A percentile compares a stretch with the other conserved stretches of the same genome.
These are phyloP conservation scores for Pterocles burchelli DNA, from an alignment of 2,113 vertebrate genomes.

Conservation along the genomic window DNA sequence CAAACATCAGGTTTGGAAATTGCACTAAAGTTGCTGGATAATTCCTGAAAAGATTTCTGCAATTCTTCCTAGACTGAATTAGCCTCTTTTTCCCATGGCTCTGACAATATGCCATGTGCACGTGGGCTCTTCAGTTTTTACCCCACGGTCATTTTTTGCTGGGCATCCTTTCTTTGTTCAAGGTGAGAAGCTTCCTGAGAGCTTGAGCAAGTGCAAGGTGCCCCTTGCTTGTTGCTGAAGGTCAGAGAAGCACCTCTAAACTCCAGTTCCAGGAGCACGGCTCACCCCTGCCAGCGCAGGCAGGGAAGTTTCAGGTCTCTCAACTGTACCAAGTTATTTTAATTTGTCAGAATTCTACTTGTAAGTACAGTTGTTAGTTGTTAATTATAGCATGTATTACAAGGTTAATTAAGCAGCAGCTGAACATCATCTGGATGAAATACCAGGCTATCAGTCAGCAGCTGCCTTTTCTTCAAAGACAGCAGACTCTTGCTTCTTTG, in stretches of 20 bases:
- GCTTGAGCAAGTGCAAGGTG: neutral
- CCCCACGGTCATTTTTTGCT: neutral
- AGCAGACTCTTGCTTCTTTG: neutral
- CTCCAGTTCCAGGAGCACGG: neutral
- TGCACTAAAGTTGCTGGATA: neutral
- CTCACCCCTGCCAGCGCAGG: neutral
- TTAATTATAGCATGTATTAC: neutral
- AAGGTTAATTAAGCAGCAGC: slow-evolving; percentile 10
- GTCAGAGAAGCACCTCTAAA: neutral
- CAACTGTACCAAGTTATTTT: neutral
- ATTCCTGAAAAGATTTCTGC: neutral
- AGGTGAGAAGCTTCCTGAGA: neutral
- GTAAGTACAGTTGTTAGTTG: neutral
- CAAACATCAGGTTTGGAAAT: neutral
- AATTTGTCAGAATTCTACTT: neutral
- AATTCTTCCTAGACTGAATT: neutral
- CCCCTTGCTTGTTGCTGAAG: neutral
- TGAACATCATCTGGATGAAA: slow-evolving; percentile 6
- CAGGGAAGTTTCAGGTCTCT: neutral
- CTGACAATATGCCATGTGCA: neutral
- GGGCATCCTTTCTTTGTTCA: neutral
- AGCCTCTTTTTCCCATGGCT: neutral
- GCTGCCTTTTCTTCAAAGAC: neutral
- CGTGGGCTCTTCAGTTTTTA: neutral
- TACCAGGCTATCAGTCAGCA: neutral